These are phyloP conservation scores for Galerucella calmariensis DNA, from an alignment of 2,888 invertebrate species.

Conservation along the genomic window DNA sequence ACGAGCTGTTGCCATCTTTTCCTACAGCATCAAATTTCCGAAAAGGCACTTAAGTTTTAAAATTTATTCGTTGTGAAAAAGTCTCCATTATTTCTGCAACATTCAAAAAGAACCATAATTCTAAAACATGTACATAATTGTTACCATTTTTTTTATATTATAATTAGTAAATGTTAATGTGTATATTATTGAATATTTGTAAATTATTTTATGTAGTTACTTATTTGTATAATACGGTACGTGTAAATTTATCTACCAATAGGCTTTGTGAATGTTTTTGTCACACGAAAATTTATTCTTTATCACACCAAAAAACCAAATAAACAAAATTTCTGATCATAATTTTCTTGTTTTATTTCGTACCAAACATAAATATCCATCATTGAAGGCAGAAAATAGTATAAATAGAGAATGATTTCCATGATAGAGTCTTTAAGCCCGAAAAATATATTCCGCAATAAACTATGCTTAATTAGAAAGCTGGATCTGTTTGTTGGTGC, in stretches of 20 bases:
- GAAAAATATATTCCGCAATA: no score
- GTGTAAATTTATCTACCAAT: constrained; percentile 53
- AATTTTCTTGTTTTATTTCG: constrained; percentile 8
- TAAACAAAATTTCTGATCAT: constrained; percentile 44
- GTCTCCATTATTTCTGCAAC: not conserved
- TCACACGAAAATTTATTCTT: constrained; percentile 57
- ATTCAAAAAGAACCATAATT: constrained; percentile 3
- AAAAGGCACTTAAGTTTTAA: no score
- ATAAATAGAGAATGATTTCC: no score
- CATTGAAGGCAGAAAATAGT: no score
- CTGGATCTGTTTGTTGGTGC: no score
- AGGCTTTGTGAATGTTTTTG: constrained; percentile 60
- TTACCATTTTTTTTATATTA: constrained; percentile 50
- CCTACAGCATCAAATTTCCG: no score
- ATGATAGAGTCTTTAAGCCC: no score
- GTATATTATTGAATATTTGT: constrained; percentile 50
- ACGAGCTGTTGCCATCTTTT: no score
- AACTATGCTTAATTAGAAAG: no score
- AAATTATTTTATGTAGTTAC: constrained; percentile 48
- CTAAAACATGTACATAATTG: constrained; percentile 43
- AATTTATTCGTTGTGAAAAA: no score
- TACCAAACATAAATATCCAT: not conserved
- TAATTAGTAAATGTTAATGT: constrained; percentile 52
- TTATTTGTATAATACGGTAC: constrained; percentile 53
- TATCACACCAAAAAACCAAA: constrained; percentile 51